Evolutionary conservation across 2,113 vertebrate species (phyloP).

Genomic region (Spea multiplicata): DNA sequence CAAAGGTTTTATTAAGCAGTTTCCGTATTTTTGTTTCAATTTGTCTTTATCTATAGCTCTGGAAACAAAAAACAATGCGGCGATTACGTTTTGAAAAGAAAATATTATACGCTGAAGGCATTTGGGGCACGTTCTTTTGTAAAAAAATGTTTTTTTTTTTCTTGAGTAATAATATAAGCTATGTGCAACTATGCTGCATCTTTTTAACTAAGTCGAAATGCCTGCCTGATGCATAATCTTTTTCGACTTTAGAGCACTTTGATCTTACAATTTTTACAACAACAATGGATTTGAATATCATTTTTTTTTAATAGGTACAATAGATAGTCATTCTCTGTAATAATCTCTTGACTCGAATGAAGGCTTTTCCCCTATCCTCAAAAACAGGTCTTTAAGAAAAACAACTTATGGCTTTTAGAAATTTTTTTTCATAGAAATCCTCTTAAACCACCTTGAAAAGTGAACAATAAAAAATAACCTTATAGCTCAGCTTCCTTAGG

Average conservation of each 20-base stretch:
- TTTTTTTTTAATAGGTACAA: conserved; percentile 36
- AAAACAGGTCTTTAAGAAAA: neutral
- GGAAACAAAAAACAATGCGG: neutral
- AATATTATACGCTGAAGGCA: neutral
- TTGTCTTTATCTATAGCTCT: too few relatives aligned
- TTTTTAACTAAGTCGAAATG: conserved; percentile 11
- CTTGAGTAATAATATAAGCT: neutral
- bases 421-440: conserved; percentile 6
- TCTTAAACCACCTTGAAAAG: conserved; percentile 4
- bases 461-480: neutral
- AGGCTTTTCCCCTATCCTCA: neutral
- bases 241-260: conserved; percentile 15
- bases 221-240: conserved; percentile 23
- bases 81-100: neutral
- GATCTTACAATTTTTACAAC: conserved; percentile 32
- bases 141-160: neutral
- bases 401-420: neutral
- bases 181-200: conserved; percentile 3
- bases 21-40: too few relatives aligned
- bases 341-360: conserved; percentile 19
- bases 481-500: neutral
- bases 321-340: conserved; percentile 19
- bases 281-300: conserved; percentile 32
- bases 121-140: neutral
- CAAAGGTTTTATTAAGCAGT: too few relatives aligned